Conservation (phyloP, 1,140 invertebrate genomes). For the Conus ventricosus region DNA sequence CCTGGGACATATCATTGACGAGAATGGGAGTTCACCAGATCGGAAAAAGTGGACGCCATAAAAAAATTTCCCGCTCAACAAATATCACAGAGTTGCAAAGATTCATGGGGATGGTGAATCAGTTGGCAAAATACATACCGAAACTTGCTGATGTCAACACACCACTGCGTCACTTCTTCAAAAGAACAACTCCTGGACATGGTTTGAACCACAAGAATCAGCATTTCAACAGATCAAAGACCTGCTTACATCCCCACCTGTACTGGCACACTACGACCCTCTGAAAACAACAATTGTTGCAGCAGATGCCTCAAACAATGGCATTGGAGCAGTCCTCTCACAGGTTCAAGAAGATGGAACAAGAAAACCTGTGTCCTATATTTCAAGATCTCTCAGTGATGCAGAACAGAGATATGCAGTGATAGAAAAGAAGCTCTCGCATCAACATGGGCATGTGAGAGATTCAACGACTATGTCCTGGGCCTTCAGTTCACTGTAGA, state of each 20-base stretch:
- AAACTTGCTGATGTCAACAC: conserved; percentile 28
- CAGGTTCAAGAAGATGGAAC: conserved; percentile 32
- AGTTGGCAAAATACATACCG: conserved; percentile 40
- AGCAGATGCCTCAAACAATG: conserved; percentile 50
- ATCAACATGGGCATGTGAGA: conserved; percentile 75
- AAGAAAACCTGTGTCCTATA: conserved; percentile 44
- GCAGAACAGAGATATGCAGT: conserved; percentile 75
- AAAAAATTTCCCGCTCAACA: conserved; percentile 52
- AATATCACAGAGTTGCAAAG: conserved; percentile 26
- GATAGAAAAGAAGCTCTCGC: conserved; percentile 75
- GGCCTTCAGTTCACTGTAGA: conserved; percentile 57
- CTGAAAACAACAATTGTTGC: conserved; percentile 35
- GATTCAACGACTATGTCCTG: conserved; percentile 77
- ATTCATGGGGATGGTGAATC: conserved; percentile 38
- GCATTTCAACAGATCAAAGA: conserved; percentile 45
- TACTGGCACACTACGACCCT: conserved; percentile 43
- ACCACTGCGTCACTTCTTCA: conserved; percentile 41
- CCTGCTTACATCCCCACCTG: conserved; percentile 29
- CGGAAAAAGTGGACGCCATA: conserved; percentile 39
- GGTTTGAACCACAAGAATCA: conserved; percentile 34
- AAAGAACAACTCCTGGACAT: conserved; percentile 29
- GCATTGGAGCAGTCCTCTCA: conserved; percentile 47
- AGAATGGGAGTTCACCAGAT: conserved; percentile 54
- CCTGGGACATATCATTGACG: conserved; percentile 39
- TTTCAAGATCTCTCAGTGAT: conserved; percentile 46